Percentiles rank a stretch among this genome's conserved stretches.
These are phyloP conservation scores for Brachionus plicatilis DNA, from an alignment of 1,140 invertebrate genomes.

Conservation along the genomic window DNA sequence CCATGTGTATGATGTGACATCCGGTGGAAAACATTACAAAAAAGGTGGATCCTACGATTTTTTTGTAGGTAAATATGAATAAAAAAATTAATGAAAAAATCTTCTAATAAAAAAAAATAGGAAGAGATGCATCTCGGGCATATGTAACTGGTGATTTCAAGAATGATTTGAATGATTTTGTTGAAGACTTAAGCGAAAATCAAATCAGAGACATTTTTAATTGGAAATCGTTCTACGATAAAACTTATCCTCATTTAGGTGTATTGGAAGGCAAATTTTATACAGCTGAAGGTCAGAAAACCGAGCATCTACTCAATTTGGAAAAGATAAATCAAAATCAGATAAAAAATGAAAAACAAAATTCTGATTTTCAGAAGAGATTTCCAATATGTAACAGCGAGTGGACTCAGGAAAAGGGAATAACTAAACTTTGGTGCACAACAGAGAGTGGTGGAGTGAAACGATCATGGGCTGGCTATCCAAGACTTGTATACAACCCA, in stretches of 20 bases:
- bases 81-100: not conserved
- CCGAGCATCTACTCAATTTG: not conserved
- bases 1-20: constrained; percentile 25
- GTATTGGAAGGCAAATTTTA: constrained; percentile 27
- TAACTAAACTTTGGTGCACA: constrained; percentile 27
- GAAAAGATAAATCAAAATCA: constrained; percentile 27
- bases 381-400: constrained; percentile 39
- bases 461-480: constrained; percentile 27
- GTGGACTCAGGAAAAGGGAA: constrained; percentile 35
- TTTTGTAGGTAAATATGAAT: not conserved
- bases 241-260: constrained; percentile 19
- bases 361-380: constrained; percentile 6
- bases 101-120: not conserved
- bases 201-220: constrained; percentile 20
- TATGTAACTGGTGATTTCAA: constrained; percentile 39
- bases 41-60: constrained; percentile 38
- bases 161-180: constrained; percentile 17
- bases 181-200: not conserved
- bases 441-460: constrained; percentile 31
- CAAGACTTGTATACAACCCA: constrained; percentile 30
- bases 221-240: constrained; percentile 39
- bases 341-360: not conserved
- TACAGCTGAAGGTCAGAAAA: not conserved
- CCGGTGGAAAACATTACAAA: constrained; percentile 21
- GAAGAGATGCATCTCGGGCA: constrained; percentile 18